These are phyloP conservation scores for Charina bottae DNA, from an alignment of 2,113 vertebrate genomes.

Conservation along the genomic window DNA sequence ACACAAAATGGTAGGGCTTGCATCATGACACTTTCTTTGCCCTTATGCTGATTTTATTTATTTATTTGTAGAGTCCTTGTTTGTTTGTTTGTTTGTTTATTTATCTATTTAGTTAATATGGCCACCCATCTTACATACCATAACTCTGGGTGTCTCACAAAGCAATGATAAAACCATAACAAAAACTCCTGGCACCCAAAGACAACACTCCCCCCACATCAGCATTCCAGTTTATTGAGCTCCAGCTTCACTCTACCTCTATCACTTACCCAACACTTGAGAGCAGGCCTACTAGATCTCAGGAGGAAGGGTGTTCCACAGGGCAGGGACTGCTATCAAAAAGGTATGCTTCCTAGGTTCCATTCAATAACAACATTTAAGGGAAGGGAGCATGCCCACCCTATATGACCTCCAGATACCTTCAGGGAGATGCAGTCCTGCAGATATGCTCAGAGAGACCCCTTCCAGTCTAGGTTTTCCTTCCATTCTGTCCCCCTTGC, in stretches of 20 bases:
- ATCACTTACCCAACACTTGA: background rate
- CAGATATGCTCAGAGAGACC: background rate
- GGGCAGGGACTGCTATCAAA: background rate
- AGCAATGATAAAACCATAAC: background rate
- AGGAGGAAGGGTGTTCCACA: background rate
- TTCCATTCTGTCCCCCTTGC: background rate
- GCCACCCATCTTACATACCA: background rate
- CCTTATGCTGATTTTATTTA: background rate
- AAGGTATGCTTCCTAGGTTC: background rate
- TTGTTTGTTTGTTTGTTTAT: no score
- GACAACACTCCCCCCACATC: background rate
- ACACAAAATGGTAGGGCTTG: background rate
- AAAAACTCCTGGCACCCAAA: background rate
- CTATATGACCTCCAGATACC: background rate
- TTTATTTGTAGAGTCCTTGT: no score
- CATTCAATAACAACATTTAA: background rate
- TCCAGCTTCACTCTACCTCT: background rate
- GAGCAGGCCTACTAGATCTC: background rate
- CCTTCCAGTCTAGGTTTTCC: background rate
- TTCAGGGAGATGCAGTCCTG: background rate
- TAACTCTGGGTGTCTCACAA: background rate
- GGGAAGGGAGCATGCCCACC: background rate
- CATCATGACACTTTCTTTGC: background rate
- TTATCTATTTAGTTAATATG: background rate
- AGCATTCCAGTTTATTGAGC: background rate